Evolutionary conservation across 2,797 vertebrate genomes (phyloP).

Genomic region (Cuniculus paca): DNA sequence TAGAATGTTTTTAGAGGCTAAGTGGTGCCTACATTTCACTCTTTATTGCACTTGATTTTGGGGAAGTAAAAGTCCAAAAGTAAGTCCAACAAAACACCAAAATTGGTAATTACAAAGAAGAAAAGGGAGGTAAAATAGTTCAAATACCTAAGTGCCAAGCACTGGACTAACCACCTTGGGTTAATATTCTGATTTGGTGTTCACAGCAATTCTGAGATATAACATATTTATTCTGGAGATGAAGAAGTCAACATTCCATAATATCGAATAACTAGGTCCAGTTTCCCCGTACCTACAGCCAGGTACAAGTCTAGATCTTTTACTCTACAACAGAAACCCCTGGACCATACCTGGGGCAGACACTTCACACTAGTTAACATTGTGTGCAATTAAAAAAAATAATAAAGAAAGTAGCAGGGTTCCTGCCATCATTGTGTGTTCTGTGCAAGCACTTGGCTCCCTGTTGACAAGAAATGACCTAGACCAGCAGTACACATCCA

Average conservation of each 20-base stretch:
- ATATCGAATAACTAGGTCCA: not conserved
- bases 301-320: not conserved
- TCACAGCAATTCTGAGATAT: not conserved
- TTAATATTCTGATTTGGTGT: not conserved
- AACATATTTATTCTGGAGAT: constrained; percentile 26
- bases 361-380: not conserved
- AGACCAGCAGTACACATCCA: constrained; percentile 91
- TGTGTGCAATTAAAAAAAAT: not conserved
- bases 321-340: not conserved
- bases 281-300: not conserved
- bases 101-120: not conserved
- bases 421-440: constrained; percentile 92
- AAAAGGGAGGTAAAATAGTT: not conserved
- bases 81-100: not conserved
- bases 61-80: not conserved
- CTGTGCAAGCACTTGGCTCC: constrained; percentile 92
- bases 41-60: not conserved
- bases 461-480: constrained; percentile 90
- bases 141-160: not conserved
- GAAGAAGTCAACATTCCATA: not conserved
- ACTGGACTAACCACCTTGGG: not conserved
- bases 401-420: constrained; percentile 83
- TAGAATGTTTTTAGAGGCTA: not conserved
- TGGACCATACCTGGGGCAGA: not conserved
- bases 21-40: not conserved